Evolutionary conservation across 2,888 invertebrate genomes (phyloP), one percentile per base, ranked within the genome.

Genomic region (Melanchra persicariae): DNA sequence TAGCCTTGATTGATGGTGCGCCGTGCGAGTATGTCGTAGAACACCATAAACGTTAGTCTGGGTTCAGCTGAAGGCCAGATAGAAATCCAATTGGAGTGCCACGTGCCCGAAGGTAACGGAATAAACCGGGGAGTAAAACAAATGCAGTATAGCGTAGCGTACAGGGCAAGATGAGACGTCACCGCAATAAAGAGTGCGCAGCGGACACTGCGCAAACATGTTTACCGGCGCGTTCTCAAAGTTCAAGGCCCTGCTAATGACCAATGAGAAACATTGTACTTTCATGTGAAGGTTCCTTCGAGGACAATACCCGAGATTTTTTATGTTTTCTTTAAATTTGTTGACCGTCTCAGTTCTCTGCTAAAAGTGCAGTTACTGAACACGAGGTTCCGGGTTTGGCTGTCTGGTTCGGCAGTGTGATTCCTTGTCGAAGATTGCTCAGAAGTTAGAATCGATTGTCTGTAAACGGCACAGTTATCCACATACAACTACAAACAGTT

Each of bases 231-330:
- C 87, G 88, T 88, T 88, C 89, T 85, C 92, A 93, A 95, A 94
- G 95, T 96, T 95, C 95, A 96, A 95, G 95, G 95, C 89, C 91
- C 93, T 87, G 87, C 90, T 90, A 91, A 91, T 90, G 89, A 90
- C 90, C 86, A 85, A 79, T 86, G 87, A 84, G 85, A 89, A 91
- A 90, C 91, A 88, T 90, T 90, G 90, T 91, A 89, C 91, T 90
- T 90, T 90, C 90, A 87, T 88, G 85, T 86, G 87, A 88, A 75
- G 74, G 74, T 79, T 75, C 65, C 70, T 79, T 72, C 65, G 52
- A 75, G 70, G 74, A 81, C 75, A 74, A 40, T 10, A 59, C 24
- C 43, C 51, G n/a, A 52, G 10, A 30, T 67, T 63, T 70, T 73
- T 43, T 4, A 51, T 62, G 30, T 63, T 63, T 66, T 24, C 22